These are phyloP conservation scores for Mirounga angustirostris DNA, from an alignment of 2,113 vertebrate genomes.

Conservation along the genomic window DNA sequence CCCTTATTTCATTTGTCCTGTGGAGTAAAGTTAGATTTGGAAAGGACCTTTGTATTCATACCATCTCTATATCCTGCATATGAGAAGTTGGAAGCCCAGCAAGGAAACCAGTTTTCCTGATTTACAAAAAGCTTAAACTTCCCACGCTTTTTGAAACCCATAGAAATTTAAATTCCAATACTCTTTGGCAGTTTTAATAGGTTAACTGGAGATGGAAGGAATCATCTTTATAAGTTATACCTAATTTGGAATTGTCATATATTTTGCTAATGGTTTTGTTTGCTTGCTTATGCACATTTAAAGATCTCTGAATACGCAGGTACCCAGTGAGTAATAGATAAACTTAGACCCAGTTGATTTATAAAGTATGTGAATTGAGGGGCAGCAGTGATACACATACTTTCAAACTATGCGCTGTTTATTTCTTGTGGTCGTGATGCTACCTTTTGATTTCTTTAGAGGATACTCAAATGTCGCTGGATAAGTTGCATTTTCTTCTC, in stretches of 20 bases:
- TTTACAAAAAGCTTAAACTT: neutral
- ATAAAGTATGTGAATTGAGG: neutral
- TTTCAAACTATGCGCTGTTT: neutral
- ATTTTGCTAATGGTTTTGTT: conserved; percentile 30
- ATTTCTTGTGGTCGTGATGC: neutral
- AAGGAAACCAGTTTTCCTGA: neutral
- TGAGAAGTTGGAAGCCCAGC: neutral
- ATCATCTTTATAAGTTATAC: neutral
- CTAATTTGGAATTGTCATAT: neutral
- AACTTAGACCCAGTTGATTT: neutral
- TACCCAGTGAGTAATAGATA: neutral
- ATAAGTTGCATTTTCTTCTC: conserved; percentile 54
- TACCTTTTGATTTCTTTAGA: conserved; percentile 59
- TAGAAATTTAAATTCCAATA: neutral
- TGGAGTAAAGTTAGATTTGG: neutral
- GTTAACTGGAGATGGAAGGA: neutral
- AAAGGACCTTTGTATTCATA: neutral
- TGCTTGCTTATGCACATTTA: neutral
- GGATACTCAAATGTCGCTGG: neutral
- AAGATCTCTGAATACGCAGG: neutral
- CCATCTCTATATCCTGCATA: neutral
- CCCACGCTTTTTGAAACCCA: neutral
- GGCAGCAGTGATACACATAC: neutral
- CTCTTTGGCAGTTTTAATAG: neutral
- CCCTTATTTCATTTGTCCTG: neutral